Evolutionary conservation across 2,888 invertebrate genomes (phyloP), one percentile per base, ranked within the genome.

Genomic region (Sphaerophoria rueppellii): DNA sequence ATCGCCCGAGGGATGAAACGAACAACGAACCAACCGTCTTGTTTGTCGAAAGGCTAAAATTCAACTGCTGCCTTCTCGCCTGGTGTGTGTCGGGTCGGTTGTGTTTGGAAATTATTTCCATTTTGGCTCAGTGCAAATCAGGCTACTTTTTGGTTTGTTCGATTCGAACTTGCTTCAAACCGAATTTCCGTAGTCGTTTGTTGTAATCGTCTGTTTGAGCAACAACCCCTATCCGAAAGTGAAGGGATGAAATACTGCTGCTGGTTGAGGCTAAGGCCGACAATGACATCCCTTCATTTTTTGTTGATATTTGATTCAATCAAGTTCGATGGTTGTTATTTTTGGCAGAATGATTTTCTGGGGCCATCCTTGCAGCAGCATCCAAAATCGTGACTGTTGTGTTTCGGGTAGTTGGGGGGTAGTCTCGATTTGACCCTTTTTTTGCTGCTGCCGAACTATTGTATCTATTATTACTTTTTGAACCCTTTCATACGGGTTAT

Each of bases 31-130:
- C 24, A 69, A 73, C 58, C 76, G 70, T 80, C 87, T 77, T 72
- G 12, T 74, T 46, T 77, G 82, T 72, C 60, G 74, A 79, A 76
- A 82, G 86, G 83, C 86, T 83, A 73, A 77, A 83, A 72, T 86
- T 82, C 87, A 87, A 87, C 87, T 87, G 86, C 74, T 46, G 32
- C 4, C 9, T 9, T 14, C 60, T 46, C 7, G 6, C 4, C 7
- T 6, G 43, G 60, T 32, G 11, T 46, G 4, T 11, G 46, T 11
- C 46, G 55, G 32, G 11, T 40, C 24, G 60, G 16, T 83, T 78
- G 72, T 83, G 61, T 76, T 57, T 72, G 37, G 52, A 82, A 55
- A 81, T 24, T 61, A 63, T 72, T 83, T 70, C 71, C 67, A 71
- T 60, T 71, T 70, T 67, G 67, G 75, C 58, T 43, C 48, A 61